phyloP scores from a whole-genome alignment of 1,140 invertebrate species.

The Drosophila eugracilis region DNA sequence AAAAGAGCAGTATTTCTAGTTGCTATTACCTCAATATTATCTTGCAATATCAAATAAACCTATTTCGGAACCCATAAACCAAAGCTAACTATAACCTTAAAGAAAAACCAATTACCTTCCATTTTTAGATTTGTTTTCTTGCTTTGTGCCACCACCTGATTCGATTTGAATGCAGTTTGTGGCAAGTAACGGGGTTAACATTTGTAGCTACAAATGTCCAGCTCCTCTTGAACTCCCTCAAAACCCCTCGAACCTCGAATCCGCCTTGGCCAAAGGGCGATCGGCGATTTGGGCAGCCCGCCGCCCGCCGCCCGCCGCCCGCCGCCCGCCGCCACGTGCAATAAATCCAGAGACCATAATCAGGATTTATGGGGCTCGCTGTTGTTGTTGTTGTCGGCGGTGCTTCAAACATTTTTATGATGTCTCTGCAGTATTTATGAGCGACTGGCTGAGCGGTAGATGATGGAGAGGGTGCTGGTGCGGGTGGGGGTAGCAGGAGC shows the following conservation, averaged over 20 bases:
- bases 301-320: too few species aligned
- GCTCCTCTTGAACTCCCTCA: not conserved
- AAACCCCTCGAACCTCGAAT: not conserved
- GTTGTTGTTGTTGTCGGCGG: conserved; percentile 55
- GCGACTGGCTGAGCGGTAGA: conserved; percentile 15
- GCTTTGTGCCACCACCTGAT: not conserved
- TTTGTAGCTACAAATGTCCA: conserved; percentile 36
- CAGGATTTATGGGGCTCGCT: conserved; percentile 78
- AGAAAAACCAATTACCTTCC: not conserved
- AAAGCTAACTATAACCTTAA: too few species aligned
- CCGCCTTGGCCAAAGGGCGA: conserved; percentile 20
- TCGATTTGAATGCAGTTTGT: conserved; percentile 21
- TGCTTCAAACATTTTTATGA: conserved; percentile 83
- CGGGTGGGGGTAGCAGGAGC: conserved; percentile 3
- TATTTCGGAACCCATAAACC: too few species aligned
- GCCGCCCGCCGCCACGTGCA: too few species aligned
- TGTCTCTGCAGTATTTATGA: conserved; percentile 83
- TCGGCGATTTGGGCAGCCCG: conserved; percentile 43
- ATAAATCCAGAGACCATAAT: conserved; percentile 83
- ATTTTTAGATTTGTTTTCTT: not conserved
- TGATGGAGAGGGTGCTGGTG: too few species aligned
- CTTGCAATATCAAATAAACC: too few species aligned
- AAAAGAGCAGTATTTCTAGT: too few species aligned
- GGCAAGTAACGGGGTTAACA: not conserved
- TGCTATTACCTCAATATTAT: too few species aligned